These are phyloP conservation scores for Drosophila auraria DNA, from an alignment of 1,140 invertebrate species.

Conservation along the genomic window DNA sequence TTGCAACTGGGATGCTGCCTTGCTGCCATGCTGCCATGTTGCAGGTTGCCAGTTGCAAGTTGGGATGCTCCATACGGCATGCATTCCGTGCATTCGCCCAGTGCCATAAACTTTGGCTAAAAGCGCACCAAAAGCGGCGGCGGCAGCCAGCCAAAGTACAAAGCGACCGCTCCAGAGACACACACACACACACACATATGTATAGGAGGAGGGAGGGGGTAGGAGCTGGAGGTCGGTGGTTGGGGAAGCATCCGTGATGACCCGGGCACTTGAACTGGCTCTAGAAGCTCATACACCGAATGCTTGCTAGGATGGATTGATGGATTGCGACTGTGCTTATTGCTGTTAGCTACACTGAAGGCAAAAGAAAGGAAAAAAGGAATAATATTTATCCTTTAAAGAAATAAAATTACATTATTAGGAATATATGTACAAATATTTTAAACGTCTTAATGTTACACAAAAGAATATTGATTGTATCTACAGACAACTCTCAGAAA, in stretches of 20 bases:
- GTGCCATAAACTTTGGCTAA: conserved; percentile 80
- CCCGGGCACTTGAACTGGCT: conserved; percentile 77
- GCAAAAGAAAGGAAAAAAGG: accelerated
- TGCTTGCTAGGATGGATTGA: conserved; percentile 70
- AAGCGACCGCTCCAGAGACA: conserved; percentile 34
- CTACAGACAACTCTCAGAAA: no score
- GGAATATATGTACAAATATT: not conserved
- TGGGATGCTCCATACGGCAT: conserved; percentile 47
- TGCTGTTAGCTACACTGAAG: conserved; percentile 21
- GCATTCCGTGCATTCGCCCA: conserved; percentile 78
- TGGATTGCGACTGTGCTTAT: conserved; percentile 67
- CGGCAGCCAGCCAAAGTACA: conserved; percentile 65
- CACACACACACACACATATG: conserved; percentile 22
- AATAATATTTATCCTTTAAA: not conserved
- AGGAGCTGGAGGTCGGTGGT: conserved; percentile 24
- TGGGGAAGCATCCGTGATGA: conserved; percentile 60
- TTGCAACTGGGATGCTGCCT: not conserved
- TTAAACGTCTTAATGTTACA: not conserved
- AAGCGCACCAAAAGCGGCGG: conserved; percentile 77
- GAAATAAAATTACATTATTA: no score
- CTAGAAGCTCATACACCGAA: conserved; percentile 45
- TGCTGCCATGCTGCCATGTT: conserved; percentile 6
- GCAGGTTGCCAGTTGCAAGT: conserved; percentile 28
- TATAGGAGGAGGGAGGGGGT: no score
- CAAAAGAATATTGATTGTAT: not conserved